Evolutionary conservation across 2,888 invertebrate species (phyloP), one percentile per base, ranked within the genome.

Genomic region (Prosopocoilus inquinatus): DNA sequence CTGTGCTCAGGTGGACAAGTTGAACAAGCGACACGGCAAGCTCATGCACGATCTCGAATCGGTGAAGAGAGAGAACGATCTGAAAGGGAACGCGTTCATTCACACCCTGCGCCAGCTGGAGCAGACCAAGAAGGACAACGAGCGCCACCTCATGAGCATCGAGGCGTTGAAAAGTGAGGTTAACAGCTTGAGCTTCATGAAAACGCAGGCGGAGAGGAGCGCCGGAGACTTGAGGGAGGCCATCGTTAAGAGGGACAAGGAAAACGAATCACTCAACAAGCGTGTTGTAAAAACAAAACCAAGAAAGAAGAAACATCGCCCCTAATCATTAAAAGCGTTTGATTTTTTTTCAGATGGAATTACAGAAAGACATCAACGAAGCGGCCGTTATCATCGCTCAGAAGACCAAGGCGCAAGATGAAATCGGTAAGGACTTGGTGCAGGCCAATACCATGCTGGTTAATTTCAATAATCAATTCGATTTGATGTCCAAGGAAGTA

Each of bases 391-490:
- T 72, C 15, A 68, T 77, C 3, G 70, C 73, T 2, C 72, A 76
- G 58, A 77, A 75, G 60, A 69, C 74, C 1, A 66, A 67, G 16
- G 67, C 70, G 9, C 71, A 75, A 36, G 74, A 74, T 51, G 77
- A 77, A 63, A 61, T 77, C 28, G 71, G 72, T 4, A 72, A 69
- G 56, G 77, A 77, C 67, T 65, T 77, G 47, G 68, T 75, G 0
- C 73, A 77, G 60, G 77, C 77, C 9, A 76, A 76, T 62, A 71
- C 73, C 34, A 72, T 76, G 69, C 57, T 77, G 33, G 73, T 76
- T 0, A 75, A 72, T 60, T 76, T 75, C 58, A 76, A 74, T 61
- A 71, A 71, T 41, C 73, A 73, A 48, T 75, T 71, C 46, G 76
- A 76, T 62, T 53, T 55, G 3, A 68, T 74, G 60, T 64, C 67